Conservation (phyloP, 1,140 invertebrate genomes). For the Drosophila orena region DNA sequence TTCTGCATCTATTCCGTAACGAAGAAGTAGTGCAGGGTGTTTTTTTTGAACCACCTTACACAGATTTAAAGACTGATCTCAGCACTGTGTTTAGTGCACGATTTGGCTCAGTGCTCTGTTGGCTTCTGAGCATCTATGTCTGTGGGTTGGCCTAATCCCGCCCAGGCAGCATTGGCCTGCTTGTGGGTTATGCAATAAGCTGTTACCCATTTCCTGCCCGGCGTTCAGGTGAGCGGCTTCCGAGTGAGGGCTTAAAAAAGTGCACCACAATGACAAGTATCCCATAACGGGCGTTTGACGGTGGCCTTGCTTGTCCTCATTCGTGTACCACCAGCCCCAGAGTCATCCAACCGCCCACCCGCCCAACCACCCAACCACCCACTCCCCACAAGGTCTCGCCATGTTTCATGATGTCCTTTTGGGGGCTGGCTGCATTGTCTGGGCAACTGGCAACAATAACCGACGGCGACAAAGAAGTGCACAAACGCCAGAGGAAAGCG, state of each 20-base stretch:
- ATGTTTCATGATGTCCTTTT: conserved; percentile 57
- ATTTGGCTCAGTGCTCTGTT: neutral
- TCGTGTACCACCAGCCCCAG: conserved; percentile 29
- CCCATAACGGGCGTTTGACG: conserved; percentile 14
- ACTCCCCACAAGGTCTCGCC: conserved; percentile 46
- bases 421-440: conserved; percentile 63
- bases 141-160: conserved; percentile 36
- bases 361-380: conserved; percentile 2
- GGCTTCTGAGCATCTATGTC: conserved; percentile 13
- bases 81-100: too few relatives aligned
- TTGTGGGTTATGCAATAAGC: conserved; percentile 67
- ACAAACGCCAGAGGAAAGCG: conserved; percentile 6
- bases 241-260: conserved; percentile 54
- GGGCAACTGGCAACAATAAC: conserved; percentile 56
- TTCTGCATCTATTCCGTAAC: too few relatives aligned
- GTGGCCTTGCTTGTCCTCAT: conserved; percentile 71
- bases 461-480: conserved; percentile 50
- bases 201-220: conserved; percentile 52
- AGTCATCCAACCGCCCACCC: conserved; percentile 1
- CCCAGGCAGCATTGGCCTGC: conserved; percentile 40
- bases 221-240: conserved; percentile 65
- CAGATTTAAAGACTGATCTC: too few relatives aligned
- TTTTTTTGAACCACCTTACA: too few relatives aligned
- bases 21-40: too few relatives aligned
- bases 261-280: conserved; percentile 63